A percentile compares a stretch with the other conserved stretches of the same genome.
Evolutionary conservation across 2,113 vertebrate species (phyloP).

Genomic region (Oncorhynchus kisutch): DNA sequence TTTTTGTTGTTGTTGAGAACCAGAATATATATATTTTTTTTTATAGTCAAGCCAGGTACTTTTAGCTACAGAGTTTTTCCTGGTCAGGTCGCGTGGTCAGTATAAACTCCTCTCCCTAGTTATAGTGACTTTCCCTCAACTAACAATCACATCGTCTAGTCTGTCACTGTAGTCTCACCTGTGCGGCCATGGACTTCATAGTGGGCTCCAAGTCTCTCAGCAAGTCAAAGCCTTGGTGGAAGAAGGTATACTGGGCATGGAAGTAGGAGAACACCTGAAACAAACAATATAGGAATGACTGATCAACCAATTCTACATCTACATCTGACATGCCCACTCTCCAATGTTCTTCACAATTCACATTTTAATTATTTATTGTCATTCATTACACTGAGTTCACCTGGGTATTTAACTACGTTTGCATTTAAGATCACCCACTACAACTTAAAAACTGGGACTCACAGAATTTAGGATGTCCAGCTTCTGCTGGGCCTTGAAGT

Average conservation of each 20-base stretch:
- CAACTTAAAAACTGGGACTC: slow-evolving; percentile 33
- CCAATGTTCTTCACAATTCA: neutral
- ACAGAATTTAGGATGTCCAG: slow-evolving; percentile 76
- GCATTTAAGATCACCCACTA: no score
- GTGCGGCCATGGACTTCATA: slow-evolving; percentile 70
- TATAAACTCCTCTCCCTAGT: no score
- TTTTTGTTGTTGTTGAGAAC: no score
- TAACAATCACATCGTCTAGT: neutral
- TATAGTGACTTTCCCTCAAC: neutral
- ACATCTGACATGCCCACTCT: neutral
- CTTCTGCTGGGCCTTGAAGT: slow-evolving; percentile 73
- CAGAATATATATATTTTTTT: no score
- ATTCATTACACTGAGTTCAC: neutral
- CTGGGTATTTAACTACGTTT: neutral
- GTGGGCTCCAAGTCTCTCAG: slow-evolving; percentile 73
- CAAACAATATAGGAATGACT: neutral
- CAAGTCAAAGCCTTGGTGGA: slow-evolving; percentile 78
- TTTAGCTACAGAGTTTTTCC: no score
- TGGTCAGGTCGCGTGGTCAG: no score
- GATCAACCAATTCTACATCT: neutral
- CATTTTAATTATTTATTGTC: neutral
- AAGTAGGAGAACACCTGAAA: slow-evolving; percentile 76
- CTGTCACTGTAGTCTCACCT: slow-evolving; percentile 50
- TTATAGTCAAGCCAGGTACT: no score
- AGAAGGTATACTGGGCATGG: slow-evolving; percentile 79